Conservation (phyloP, 2,113 vertebrate species). For the Atherinomorus stipes region DNA sequence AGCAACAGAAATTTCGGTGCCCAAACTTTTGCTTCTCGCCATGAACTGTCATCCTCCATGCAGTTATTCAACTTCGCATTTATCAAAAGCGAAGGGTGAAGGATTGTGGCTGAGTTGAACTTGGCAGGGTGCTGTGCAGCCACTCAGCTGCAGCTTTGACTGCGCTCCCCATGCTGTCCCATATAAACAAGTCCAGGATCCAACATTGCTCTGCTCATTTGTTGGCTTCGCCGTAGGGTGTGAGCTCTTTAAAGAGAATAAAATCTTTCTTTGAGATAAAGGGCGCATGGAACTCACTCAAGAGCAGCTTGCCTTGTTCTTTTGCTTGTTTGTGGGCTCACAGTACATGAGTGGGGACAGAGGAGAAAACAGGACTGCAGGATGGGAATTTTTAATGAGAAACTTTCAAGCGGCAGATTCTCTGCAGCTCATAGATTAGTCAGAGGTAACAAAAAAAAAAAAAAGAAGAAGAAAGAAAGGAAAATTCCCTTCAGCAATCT, state of each 20-base stretch:
- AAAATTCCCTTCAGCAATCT: background rate
- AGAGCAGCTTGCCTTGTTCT: slow-evolving; percentile 52
- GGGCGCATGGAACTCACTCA: slow-evolving; percentile 57
- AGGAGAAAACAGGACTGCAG: slow-evolving; percentile 21
- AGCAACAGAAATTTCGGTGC: background rate
- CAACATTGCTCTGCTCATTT: slow-evolving; percentile 50
- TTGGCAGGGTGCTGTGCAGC: background rate
- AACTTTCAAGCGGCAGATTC: slow-evolving; percentile 26
- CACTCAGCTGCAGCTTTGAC: slow-evolving; percentile 18
- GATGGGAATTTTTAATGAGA: slow-evolving; percentile 58
- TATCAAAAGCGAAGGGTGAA: slow-evolving; percentile 1
- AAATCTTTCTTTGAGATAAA: slow-evolving; percentile 52
- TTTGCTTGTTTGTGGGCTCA: slow-evolving; percentile 52
- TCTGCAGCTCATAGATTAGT: slow-evolving; percentile 28
- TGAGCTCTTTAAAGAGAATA: slow-evolving; percentile 60
- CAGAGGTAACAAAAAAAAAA: slow-evolving; percentile 43
- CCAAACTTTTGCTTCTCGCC: no score
- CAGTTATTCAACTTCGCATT: slow-evolving; percentile 14
- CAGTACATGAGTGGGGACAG: slow-evolving; percentile 30
- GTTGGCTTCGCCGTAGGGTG: slow-evolving; percentile 42
- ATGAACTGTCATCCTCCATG: background rate
- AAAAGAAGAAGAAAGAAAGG: background rate
- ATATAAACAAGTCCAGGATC: slow-evolving; percentile 52
- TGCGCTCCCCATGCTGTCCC: slow-evolving; percentile 5
- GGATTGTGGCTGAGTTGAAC: background rate